Base-by-base conservation (phyloP, 2,888 invertebrate genomes). In the Ectropis crepuscularia region DNA sequence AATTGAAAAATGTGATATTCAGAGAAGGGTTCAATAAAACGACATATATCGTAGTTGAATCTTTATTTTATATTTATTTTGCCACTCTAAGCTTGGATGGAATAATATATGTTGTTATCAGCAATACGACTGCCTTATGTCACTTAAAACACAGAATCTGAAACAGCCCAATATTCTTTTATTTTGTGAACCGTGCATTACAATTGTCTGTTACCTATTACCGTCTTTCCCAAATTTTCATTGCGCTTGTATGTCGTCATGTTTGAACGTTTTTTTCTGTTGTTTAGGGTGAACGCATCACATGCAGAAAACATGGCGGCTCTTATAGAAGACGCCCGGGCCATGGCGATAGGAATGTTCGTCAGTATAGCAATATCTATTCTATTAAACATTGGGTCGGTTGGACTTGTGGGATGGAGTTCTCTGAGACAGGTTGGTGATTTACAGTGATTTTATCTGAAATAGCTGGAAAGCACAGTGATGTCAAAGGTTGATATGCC, bases 351-450 rank as follows among this genome's bases (percentile, higher is more conserved):
- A 6, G 94, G 94, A 6, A 83, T 89, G 81, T 80, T 86, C 64
- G 62, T 85, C 6, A 86, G 85, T 57, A 87, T 90, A 28, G 77
- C 68, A 0, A 68, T 90, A 6, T 84, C 89, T 0, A 73, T 91
- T 0, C 6, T 83, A 6, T 76, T 88, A 50, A 87, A 87, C 69
- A 87, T 94, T 53, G 69, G 94, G 4, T 93, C 94, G 16, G 93
- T 95, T 0, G 90, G 90, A n/a, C 86, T 94, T 16, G 86, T 95
- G 61, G 94, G 94, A 73, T 93, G 94, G 86, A 94, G 94, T 63
- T 94, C 95, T 0, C 86, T 94, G 54, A 86, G 89, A 75, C 93
- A 93, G 87, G 93, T 93, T 76, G 43, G 50, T 41, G 8, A 41
- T 41, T 9, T 28, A 28, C 4, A 28, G 16, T 28, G 16, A 2